phyloP scores from a whole-genome alignment of 1,140 invertebrate genomes.

The Ostrea denselamellosa region DNA sequence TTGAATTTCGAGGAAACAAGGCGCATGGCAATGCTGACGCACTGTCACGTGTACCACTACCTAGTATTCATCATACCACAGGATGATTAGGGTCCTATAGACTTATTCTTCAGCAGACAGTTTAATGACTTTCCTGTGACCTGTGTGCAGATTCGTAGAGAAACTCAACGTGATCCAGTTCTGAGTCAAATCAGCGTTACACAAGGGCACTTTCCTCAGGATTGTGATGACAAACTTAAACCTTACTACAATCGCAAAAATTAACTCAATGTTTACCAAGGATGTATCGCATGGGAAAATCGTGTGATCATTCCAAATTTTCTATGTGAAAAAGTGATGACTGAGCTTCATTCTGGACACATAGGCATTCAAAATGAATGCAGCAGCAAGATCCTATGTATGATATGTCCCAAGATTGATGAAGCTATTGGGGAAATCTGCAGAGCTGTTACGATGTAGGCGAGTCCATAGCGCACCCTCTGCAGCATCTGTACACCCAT shows the following conservation, averaged over 20 bases:
- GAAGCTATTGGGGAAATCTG: conserved; percentile 51
- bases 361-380: too few species aligned
- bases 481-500: conserved; percentile 48
- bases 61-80: background rate
- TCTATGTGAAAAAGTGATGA: too few species aligned
- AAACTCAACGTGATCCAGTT: background rate
- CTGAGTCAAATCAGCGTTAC: background rate
- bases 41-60: conserved; percentile 43
- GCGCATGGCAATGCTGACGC: conserved; percentile 74
- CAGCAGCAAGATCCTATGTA: too few species aligned
- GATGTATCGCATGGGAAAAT: too few species aligned
- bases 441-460: conserved; percentile 33
- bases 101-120: conserved; percentile 22
- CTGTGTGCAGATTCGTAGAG: too few species aligned
- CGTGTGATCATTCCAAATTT: too few species aligned
- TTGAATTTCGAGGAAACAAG: conserved; percentile 43
- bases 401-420: conserved; percentile 62
- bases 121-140: conserved; percentile 38
- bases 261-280: too few species aligned
- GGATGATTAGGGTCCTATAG: background rate
- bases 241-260: background rate
- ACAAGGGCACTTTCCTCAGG: background rate
- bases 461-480: too few species aligned
- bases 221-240: too few species aligned
- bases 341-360: too few species aligned